These are phyloP conservation scores for Tetheella fluctuosa DNA, from an alignment of 2,888 invertebrate genomes.

Conservation along the genomic window DNA sequence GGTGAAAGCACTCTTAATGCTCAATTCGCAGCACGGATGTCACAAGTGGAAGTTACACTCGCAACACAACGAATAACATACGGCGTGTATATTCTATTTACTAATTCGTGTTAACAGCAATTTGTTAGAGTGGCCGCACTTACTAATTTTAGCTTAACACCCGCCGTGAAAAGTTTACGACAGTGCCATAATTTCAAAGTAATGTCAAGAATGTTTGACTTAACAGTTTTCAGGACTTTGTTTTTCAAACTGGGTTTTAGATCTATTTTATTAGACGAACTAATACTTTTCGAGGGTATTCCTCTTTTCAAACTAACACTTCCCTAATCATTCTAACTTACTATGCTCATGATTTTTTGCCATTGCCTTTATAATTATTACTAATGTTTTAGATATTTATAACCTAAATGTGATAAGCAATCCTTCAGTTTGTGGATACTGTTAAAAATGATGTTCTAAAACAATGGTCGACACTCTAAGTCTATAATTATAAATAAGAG, in stretches of 20 bases:
- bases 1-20: constrained; percentile 82
- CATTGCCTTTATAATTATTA: too few relatives aligned
- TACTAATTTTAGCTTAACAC: constrained; percentile 79
- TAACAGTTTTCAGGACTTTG: constrained; percentile 67
- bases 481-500: too few relatives aligned
- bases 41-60: constrained; percentile 55
- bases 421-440: too few relatives aligned
- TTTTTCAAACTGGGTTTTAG: constrained; percentile 61
- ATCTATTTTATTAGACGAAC: constrained; percentile 52
- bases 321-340: too few relatives aligned
- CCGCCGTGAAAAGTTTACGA: constrained; percentile 76
- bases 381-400: too few relatives aligned
- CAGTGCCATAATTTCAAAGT: constrained; percentile 78
- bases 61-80: constrained; percentile 52
- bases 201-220: constrained; percentile 79
- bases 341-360: constrained; percentile 15
- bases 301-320: too few relatives aligned
- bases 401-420: too few relatives aligned
- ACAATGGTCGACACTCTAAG: too few relatives aligned
- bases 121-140: constrained; percentile 74
- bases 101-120: constrained; percentile 76
- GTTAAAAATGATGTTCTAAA: too few relatives aligned
- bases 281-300: background rate
- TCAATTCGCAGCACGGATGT: constrained; percentile 71
- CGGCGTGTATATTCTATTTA: constrained; percentile 68